Conservation (phyloP, 1,140 invertebrate species). For the Neuroterus valhalla region DNA sequence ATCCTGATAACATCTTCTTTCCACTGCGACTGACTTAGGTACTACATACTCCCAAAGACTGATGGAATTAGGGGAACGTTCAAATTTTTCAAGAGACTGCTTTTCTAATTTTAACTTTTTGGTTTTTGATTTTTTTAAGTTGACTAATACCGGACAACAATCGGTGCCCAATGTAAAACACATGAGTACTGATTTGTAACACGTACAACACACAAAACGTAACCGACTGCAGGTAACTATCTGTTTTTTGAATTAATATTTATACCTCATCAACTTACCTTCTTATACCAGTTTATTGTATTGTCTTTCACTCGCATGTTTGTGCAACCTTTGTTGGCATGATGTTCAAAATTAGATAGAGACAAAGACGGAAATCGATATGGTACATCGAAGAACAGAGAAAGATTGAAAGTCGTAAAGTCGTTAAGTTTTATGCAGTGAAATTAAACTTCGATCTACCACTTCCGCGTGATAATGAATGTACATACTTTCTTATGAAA, state of each 20-base stretch:
- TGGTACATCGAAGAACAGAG: constrained; percentile 30
- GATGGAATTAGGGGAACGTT: constrained; percentile 32
- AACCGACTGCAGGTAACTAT: constrained; percentile 72
- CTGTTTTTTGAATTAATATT: constrained; percentile 35
- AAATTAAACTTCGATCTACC: constrained; percentile 32
- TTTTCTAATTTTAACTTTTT: constrained; percentile 70
- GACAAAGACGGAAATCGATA: constrained; percentile 38
- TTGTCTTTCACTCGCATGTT: constrained; percentile 49
- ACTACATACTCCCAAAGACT: neutral
- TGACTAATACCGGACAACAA: constrained; percentile 74
- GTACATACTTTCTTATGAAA: neutral
- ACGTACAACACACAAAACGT: constrained; percentile 72
- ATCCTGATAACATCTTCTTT: neutral
- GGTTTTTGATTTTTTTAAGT: constrained; percentile 74
- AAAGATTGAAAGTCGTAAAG: neutral
- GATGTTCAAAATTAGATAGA: constrained; percentile 43
- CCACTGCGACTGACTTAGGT: neutral
- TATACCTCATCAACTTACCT: neutral
- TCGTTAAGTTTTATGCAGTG: neutral
- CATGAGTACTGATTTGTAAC: constrained; percentile 75
- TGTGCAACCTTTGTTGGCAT: constrained; percentile 49
- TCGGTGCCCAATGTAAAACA: constrained; percentile 73
- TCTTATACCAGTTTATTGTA: constrained; percentile 39
- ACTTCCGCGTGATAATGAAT: constrained; percentile 30
- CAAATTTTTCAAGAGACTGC: constrained; percentile 37